Base-by-base conservation (phyloP, 2,888 invertebrate genomes). In the Caenorhabditis imperialis region DNA sequence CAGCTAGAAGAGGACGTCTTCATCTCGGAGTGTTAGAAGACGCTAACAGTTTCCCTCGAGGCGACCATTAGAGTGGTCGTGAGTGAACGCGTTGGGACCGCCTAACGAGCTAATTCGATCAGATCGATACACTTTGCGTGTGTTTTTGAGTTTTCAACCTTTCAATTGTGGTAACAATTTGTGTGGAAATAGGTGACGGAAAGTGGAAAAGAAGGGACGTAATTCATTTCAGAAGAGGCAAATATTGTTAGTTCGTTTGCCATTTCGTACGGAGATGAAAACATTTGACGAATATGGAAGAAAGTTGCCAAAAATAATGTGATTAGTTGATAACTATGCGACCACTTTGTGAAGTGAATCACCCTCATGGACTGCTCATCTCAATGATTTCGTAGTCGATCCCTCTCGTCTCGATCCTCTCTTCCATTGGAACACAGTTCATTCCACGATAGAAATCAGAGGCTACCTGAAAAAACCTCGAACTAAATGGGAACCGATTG, bases 71-170 rank as follows among this genome's bases (percentile, higher is more conserved):
- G 55, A 55, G 57, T 47, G 51, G 55, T 38, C 57, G 57, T 67
- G 40, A 57, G 45, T 44, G 20, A 50, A 51, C 33, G 35, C 33
- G 50, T 30, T 40, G 55, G 61, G 62, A 67, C 65, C 65, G 51
- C 50, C 67, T 57, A 67, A 67, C 50, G 35, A 67, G 67, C 67
- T 67, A 67, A 67, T 67, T 67, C 45, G 67, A 67, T 67, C 67
- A 67, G 40, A 67, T 55, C 67, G 51, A 57, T 58, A 67, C 35
- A 35, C 42, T n/a, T n/a, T n/a, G n/a, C n/a, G n/a, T n/a, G n/a
- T n/a, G n/a, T n/a, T n/a, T n/a, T n/a, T n/a, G n/a, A n/a, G n/a
- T n/a, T n/a, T n/a, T n/a, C n/a, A n/a, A n/a, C n/a, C n/a, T n/a
- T n/a, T n/a, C n/a, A n/a, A n/a, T n/a, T n/a, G 44, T 57, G 6